Conservation (phyloP, 2,888 invertebrate genomes). For the Tetanocera ferruginea region DNA sequence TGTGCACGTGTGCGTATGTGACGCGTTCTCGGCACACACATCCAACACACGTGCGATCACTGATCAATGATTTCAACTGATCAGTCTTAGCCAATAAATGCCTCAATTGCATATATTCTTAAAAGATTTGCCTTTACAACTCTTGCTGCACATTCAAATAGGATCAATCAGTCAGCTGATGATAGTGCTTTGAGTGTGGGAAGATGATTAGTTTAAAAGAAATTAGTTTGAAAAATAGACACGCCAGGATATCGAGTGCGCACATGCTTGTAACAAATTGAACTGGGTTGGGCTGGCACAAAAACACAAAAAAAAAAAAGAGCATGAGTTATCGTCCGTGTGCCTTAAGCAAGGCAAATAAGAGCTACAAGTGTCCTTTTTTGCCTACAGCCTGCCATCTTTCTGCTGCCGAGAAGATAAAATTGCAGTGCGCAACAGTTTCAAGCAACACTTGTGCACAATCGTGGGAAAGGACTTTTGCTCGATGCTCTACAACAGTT, state of each 20-base stretch:
- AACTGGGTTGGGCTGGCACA: background rate
- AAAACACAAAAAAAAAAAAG: background rate
- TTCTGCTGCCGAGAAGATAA: background rate
- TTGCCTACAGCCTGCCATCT: background rate
- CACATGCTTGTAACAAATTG: conserved; percentile 29
- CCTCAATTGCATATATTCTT: background rate
- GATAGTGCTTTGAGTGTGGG: conserved; percentile 1
- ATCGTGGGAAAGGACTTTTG: conserved; percentile 6
- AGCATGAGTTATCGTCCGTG: conserved; percentile 3
- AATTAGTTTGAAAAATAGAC: conserved; percentile 23
- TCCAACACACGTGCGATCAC: background rate
- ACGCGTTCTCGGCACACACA: background rate
- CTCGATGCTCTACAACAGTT: background rate
- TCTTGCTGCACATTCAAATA: background rate
- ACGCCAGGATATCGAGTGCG: conserved; percentile 31
- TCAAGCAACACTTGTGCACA: background rate
- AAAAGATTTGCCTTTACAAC: background rate
- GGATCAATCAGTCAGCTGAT: background rate
- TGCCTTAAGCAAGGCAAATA: conserved; percentile 14
- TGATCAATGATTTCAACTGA: background rate
- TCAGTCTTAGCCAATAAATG: background rate
- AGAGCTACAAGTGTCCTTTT: background rate
- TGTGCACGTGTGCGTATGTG: background rate
- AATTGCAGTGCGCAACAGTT: background rate
- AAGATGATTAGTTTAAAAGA: conserved; percentile 5